A percentile compares a stretch with the other conserved stretches of the same genome.
phyloP scores from a whole-genome alignment of 2,888 invertebrate genomes.

The Pyrrhia umbra region DNA sequence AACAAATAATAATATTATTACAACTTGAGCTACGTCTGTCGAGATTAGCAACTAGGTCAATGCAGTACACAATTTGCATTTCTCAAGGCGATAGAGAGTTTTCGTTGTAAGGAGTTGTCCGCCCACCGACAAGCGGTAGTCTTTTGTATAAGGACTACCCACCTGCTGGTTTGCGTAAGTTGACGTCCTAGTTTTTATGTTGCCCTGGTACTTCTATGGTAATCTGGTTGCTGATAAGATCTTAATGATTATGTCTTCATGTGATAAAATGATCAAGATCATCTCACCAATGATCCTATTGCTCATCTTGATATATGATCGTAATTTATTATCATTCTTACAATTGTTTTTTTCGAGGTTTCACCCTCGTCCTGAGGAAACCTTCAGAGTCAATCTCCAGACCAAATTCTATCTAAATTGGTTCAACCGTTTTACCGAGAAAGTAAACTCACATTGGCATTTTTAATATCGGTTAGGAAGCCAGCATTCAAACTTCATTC shows the following conservation, averaged over 20 bases:
- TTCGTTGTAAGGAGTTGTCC: conserved; percentile 42
- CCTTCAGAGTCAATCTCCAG: too few species aligned
- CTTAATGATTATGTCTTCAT: neutral
- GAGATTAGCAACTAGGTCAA: conserved; percentile 65
- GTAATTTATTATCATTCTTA: too few species aligned
- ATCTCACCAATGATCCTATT: too few species aligned
- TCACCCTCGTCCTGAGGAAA: too few species aligned
- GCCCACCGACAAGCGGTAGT: conserved; percentile 44
- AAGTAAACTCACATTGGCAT: too few species aligned
- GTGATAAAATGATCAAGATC: too few species aligned
- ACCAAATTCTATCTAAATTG: too few species aligned
- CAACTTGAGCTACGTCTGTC: conserved; percentile 19
- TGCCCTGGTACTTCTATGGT: conserved; percentile 36
- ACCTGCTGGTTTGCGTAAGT: conserved; percentile 45
- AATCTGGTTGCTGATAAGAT: conserved; percentile 27
- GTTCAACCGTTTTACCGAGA: too few species aligned
- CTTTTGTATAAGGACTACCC: conserved; percentile 49
- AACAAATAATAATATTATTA: conserved; percentile 28
- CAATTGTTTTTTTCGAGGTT: too few species aligned
- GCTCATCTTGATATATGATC: too few species aligned
- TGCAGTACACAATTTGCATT: conserved; percentile 62
- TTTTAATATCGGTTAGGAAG: too few species aligned
- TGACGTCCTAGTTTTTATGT: conserved; percentile 45
- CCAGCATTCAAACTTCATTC: too few species aligned
- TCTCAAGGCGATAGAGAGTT: conserved; percentile 60